Conservation (phyloP, 2,113 vertebrate species). For the Apodemus sylvaticus region DNA sequence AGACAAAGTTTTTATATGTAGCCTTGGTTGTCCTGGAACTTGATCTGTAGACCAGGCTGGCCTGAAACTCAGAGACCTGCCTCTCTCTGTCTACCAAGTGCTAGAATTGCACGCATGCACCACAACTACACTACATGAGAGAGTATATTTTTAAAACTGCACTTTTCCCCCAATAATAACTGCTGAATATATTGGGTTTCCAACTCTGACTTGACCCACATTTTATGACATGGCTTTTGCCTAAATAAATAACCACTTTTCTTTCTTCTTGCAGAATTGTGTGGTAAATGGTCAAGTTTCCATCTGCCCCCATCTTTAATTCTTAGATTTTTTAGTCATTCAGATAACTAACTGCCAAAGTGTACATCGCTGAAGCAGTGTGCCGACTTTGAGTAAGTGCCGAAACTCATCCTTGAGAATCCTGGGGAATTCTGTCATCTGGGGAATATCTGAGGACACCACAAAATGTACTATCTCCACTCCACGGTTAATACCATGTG, state of each 20-base stretch:
- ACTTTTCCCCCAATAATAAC: background rate
- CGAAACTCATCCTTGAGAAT: background rate
- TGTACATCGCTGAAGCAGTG: background rate
- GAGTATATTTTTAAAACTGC: background rate
- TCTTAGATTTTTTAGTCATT: background rate
- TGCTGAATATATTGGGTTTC: conserved; percentile 9
- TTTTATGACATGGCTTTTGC: background rate
- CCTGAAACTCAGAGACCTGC: background rate
- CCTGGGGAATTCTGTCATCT: too few relatives aligned
- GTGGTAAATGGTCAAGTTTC: background rate
- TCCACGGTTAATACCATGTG: background rate
- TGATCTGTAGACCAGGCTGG: background rate
- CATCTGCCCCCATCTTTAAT: background rate
- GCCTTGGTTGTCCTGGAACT: background rate
- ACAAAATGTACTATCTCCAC: background rate
- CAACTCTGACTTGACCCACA: background rate
- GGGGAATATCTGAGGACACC: background rate
- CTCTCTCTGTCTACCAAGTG: background rate
- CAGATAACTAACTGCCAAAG: background rate
- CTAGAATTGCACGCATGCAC: background rate
- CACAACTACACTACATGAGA: background rate
- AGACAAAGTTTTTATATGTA: background rate
- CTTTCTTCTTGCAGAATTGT: conserved; percentile 14
- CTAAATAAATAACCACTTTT: background rate
- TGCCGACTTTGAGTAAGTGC: background rate